Conservation (phyloP, 2,797 vertebrate genomes). For the Diglossa cyanea region DNA sequence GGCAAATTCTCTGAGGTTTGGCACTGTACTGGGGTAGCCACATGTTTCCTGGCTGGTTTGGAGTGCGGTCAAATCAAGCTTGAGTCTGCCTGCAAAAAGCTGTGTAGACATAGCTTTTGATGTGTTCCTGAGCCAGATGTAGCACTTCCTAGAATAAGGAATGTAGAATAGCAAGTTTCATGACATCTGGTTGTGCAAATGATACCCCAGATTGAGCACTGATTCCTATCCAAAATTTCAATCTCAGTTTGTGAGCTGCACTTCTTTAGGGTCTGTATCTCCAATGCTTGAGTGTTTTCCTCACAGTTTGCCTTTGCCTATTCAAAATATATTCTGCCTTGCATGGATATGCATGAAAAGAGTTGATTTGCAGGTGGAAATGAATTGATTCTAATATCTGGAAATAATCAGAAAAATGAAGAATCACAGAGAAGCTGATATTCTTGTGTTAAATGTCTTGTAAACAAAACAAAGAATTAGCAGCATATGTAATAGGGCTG, state of each 20-base stretch:
- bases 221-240: neutral
- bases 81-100: neutral
- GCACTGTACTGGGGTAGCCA: neutral
- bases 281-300: neutral
- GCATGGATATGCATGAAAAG: neutral
- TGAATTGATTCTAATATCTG: neutral
- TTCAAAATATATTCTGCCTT: neutral
- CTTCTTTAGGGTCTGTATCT: neutral
- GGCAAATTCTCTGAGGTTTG: conserved; percentile 11
- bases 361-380: neutral
- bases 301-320: neutral
- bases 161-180: conserved; percentile 16
- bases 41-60: conserved; percentile 9
- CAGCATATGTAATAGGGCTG: neutral
- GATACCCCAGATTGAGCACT: neutral
- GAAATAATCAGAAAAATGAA: neutral
- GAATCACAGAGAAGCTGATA: neutral
- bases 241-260: neutral
- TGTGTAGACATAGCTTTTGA: conserved; percentile 4
- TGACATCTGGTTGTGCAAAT: neutral
- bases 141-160: conserved; percentile 15
- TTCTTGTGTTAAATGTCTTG: neutral
- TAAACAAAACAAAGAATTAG: neutral
- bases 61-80: neutral
- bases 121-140: conserved; percentile 32